These are phyloP conservation scores for Tachycineta bicolor DNA, from an alignment of 2,113 vertebrate species.

Conservation along the genomic window DNA sequence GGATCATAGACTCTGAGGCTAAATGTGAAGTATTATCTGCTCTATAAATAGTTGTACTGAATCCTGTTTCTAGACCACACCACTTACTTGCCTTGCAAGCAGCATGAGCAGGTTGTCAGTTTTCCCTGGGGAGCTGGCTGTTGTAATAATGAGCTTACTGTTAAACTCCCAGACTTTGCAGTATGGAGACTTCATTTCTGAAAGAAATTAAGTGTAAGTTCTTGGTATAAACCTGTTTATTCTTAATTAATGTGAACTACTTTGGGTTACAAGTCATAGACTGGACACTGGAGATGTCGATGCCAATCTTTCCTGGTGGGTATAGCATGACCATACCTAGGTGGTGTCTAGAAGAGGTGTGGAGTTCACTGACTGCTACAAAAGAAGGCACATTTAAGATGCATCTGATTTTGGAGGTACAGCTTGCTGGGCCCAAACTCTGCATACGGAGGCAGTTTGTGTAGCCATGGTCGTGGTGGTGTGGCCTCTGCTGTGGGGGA, in stretches of 20 bases:
- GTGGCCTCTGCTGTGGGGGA: neutral
- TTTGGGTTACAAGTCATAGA: accelerated
- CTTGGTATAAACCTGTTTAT: accelerated
- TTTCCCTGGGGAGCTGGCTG: neutral
- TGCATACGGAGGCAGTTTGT: accelerated
- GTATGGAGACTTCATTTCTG: neutral
- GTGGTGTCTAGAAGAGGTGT: neutral
- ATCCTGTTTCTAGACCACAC: neutral
- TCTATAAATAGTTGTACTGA: accelerated
- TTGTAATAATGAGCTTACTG: accelerated
- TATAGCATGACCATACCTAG: no score
- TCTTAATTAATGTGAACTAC: neutral
- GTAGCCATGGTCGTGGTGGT: accelerated
- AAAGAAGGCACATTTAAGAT: neutral
- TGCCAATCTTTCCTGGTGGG: accelerated
- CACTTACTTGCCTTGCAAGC: neutral
- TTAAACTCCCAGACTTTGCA: neutral
- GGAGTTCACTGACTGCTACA: neutral
- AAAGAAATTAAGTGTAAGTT: neutral
- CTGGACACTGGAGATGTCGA: accelerated
- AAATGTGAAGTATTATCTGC: neutral
- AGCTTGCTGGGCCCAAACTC: neutral
- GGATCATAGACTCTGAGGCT: neutral
- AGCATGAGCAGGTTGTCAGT: neutral
- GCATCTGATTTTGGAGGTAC: accelerated